These are phyloP conservation scores for Stomorhina lunata DNA, from an alignment of 2,888 invertebrate genomes.

Conservation along the genomic window DNA sequence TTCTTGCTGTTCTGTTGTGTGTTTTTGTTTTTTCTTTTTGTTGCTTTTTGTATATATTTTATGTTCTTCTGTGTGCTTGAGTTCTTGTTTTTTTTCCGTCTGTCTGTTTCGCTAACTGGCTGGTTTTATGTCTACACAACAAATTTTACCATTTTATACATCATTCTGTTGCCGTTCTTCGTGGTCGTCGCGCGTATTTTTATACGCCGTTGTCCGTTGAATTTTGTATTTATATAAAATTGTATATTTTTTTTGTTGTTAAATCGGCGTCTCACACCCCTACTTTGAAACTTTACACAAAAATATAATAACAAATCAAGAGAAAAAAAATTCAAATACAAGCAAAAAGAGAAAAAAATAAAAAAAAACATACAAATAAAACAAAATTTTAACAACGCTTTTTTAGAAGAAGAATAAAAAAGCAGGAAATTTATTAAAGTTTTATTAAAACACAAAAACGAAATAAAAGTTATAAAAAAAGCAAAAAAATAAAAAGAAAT, in stretches of 20 bases:
- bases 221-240: slow-evolving; percentile 35
- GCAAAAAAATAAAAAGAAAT: slow-evolving; percentile 34
- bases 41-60: slow-evolving; percentile 40
- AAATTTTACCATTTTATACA: slow-evolving; percentile 65
- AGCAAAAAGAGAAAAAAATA: slow-evolving; percentile 31
- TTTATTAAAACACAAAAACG: slow-evolving; percentile 26
- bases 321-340: slow-evolving; percentile 28
- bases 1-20: background rate
- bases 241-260: slow-evolving; percentile 62
- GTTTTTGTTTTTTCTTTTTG: background rate
- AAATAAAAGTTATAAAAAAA: too few relatives aligned
- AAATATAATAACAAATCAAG: too few relatives aligned
- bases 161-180: slow-evolving; percentile 66
- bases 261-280: slow-evolving; percentile 64
- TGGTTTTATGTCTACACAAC: slow-evolving; percentile 66
- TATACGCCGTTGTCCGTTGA: slow-evolving; percentile 63
- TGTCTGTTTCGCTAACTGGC: slow-evolving; percentile 47
- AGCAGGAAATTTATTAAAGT: slow-evolving; percentile 45
- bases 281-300: slow-evolving; percentile 48
- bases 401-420: slow-evolving; percentile 27
- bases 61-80: slow-evolving; percentile 60
- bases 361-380: too few relatives aligned
- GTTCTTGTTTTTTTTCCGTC: slow-evolving; percentile 56
- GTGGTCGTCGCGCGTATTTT: slow-evolving; percentile 65
- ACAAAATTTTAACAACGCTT: slow-evolving; percentile 55